phyloP scores from a whole-genome alignment of 2,888 invertebrate species.

The Apamea crenata region DNA sequence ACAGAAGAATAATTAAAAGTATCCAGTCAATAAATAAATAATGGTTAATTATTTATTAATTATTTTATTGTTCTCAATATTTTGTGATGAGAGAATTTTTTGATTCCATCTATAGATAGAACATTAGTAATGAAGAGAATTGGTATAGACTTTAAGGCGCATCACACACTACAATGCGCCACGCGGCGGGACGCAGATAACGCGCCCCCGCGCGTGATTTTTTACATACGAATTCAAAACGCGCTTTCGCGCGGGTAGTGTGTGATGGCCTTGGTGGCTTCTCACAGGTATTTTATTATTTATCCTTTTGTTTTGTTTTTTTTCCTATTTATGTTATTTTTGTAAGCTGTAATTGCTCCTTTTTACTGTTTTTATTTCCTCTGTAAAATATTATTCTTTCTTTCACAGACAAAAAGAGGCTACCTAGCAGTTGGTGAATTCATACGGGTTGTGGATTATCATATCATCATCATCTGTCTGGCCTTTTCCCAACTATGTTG shows the following conservation, averaged over 20 bases:
- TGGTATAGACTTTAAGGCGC: too few species aligned
- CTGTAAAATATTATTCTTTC: background rate
- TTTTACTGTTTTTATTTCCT: background rate
- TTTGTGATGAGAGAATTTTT: background rate
- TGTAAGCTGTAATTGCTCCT: background rate
- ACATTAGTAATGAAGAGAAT: background rate
- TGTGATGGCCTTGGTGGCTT: background rate
- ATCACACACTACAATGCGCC: too few species aligned
- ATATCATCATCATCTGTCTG: too few species aligned
- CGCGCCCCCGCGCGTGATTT: too few species aligned
- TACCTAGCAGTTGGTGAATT: too few species aligned
- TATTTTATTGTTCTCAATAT: background rate
- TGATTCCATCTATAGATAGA: too few species aligned
- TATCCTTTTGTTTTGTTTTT: background rate
- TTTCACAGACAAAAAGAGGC: background rate
- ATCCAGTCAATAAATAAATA: constrained; percentile 16
- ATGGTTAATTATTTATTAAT: background rate
- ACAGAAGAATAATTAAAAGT: constrained; percentile 16
- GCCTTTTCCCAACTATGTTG: too few species aligned
- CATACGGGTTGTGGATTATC: background rate
- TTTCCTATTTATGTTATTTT: background rate
- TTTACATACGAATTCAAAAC: too few species aligned
- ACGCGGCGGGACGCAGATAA: too few species aligned
- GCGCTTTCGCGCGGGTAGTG: too few species aligned
- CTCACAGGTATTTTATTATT: too few species aligned